These are phyloP conservation scores for Drosophila stalkeri DNA, from an alignment of 2,888 invertebrate species.

Conservation along the genomic window DNA sequence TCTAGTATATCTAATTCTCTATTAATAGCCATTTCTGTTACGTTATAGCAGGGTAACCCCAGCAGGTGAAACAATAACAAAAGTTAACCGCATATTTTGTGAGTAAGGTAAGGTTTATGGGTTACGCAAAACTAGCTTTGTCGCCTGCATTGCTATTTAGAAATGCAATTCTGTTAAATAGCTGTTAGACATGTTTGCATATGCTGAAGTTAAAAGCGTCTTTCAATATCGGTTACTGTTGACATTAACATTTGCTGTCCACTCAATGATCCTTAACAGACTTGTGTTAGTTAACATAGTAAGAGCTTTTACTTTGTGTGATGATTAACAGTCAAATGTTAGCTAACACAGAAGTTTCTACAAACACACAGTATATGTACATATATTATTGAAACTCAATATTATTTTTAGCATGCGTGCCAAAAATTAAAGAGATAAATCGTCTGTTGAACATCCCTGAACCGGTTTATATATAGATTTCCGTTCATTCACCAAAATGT, in stretches of 20 bases:
- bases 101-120: slow-evolving; percentile 1
- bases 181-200: not conserved
- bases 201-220: not conserved
- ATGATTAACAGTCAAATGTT: not conserved
- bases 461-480: not conserved
- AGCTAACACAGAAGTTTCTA: not conserved
- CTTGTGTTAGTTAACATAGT: not conserved
- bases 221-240: not conserved
- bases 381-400: not conserved
- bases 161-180: not conserved
- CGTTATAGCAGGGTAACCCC: not conserved
- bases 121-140: not conserved
- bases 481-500: slow-evolving; percentile 10
- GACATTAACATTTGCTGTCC: not conserved
- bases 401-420: not conserved
- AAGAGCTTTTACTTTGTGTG: not conserved
- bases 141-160: not conserved
- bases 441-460: slow-evolving; percentile 1
- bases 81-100: not conserved
- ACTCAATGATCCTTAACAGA: not conserved
- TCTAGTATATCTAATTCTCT: slow-evolving; percentile 18
- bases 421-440: not conserved
- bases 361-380: not conserved
- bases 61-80: not conserved
- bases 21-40: slow-evolving; percentile 16